phyloP scores from a whole-genome alignment of 2,113 vertebrate genomes.

The Procavia capensis region DNA sequence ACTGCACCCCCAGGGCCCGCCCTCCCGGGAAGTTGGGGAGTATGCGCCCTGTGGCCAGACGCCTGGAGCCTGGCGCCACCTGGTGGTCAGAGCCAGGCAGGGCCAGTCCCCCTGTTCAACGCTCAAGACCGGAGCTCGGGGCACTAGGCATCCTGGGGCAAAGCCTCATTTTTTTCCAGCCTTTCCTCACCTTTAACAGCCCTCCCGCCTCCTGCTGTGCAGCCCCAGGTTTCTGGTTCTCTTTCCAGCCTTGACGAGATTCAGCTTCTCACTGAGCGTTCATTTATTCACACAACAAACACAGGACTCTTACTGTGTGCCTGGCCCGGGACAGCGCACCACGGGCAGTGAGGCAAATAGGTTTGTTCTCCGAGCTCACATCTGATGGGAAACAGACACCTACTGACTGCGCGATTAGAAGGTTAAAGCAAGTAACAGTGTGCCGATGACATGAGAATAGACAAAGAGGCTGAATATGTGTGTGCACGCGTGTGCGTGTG shows the following conservation, averaged over 20 bases:
- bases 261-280: neutral
- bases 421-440: no score
- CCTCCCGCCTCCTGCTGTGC: neutral
- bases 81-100: constrained; percentile 29
- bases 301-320: neutral
- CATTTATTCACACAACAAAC: neutral
- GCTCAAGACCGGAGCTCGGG: neutral
- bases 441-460: no score
- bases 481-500: no score
- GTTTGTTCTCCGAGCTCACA: neutral
- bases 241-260: neutral
- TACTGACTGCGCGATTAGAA: no score
- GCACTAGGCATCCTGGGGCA: no score
- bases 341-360: neutral
- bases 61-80: constrained; percentile 58
- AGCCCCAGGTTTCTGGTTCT: neutral
- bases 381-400: neutral
- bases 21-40: neutral
- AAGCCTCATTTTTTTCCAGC: neutral
- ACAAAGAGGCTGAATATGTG: no score
- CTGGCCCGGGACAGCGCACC: neutral
- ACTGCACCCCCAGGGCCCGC: no score
- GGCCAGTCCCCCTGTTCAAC: neutral
- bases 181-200: neutral
- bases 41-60: accelerated